phyloP scores from a whole-genome alignment of 2,888 invertebrate genomes.

The Pammene aurita region DNA sequence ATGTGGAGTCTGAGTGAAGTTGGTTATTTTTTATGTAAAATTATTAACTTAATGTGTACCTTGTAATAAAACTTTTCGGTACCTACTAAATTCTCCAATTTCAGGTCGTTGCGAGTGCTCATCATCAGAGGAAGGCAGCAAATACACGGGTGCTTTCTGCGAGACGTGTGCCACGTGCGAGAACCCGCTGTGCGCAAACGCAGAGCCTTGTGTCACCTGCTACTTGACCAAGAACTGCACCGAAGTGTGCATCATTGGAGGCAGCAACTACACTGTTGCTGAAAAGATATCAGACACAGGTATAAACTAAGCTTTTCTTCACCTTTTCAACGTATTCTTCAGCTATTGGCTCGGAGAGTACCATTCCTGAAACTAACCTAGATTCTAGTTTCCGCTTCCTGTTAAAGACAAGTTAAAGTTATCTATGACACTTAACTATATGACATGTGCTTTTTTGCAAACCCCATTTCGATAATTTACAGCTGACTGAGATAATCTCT shows the following conservation, averaged over 20 bases:
- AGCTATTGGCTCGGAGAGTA: no score
- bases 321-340: not conserved
- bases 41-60: no score
- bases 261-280: constrained; percentile 67
- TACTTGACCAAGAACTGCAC: constrained; percentile 66
- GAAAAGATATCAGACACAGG: constrained; percentile 53
- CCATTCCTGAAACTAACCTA: no score
- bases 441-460: no score
- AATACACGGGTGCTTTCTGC: constrained; percentile 78
- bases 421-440: no score
- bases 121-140: constrained; percentile 52
- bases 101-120: constrained; percentile 72
- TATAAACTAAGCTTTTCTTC: constrained; percentile 37
- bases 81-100: not conserved
- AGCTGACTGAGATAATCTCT: no score
- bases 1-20: no score
- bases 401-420: no score
- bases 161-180: constrained; percentile 78
- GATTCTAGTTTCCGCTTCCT: no score
- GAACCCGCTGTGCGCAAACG: constrained; percentile 77
- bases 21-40: no score
- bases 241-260: constrained; percentile 62
- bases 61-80: no score
- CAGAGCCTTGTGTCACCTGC: constrained; percentile 76
- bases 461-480: no score